Evolutionary conservation across 2,888 invertebrate genomes (phyloP), one percentile per base, ranked within the genome.

Genomic region (Volucella inanis): DNA sequence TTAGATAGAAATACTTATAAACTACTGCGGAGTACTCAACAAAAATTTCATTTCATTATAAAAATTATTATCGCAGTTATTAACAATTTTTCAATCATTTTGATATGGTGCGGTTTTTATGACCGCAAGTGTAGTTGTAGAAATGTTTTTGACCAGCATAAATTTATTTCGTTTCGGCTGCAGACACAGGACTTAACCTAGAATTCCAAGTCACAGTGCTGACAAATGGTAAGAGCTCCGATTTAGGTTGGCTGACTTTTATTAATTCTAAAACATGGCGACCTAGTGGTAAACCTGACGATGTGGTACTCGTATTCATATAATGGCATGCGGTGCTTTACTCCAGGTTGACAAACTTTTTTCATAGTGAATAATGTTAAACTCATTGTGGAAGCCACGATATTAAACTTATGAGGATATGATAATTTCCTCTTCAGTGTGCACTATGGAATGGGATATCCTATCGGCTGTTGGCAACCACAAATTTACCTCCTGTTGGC

Each of bases 281-380:
- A 18, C 15, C 18, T 8, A 52, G 31, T 18, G 41, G 38, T 52
- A 15, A 75, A 65, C 11, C 47, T 57, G 57, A 18, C 10, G 41
- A 38, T 22, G 57, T 3, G 38, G 15, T 22, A 22, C 18, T 22
- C 18, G 18, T 43, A 41, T 47, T 31, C 45, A 54, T 54, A 49
- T 12, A 4, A 31, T 81, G 10, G 68, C 65, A 71, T 77, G 79
- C 43, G 62, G 38, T 50, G n/a, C 6, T 39, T 18, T 18, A 57
- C 18, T 43, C 43, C 9, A 67, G 61, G 15, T 45, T 52, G 43
- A 31, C 55, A 65, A 70, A 82, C 81, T 71, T 82, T 31, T 70
- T 76, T 81, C 76, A 70, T 76, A 57, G 70, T 57, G 81, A 81
- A 76, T 81, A 64, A 76, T 71, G 54, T 59, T 79, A 54, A 64